phyloP scores from a whole-genome alignment of 2,888 invertebrate species.

The Cheilosia scutellata region DNA sequence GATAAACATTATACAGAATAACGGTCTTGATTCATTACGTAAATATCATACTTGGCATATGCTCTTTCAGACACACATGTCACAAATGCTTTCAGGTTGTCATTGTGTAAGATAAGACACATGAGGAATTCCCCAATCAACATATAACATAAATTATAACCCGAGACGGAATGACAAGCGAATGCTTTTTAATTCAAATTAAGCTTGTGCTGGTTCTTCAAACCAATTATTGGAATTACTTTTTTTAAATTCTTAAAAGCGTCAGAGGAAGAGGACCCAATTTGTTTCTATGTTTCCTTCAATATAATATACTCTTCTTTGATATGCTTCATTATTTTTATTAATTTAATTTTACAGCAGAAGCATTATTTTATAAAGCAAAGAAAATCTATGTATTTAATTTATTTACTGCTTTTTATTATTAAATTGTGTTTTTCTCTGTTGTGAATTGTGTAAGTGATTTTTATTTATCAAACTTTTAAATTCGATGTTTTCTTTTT shows the following conservation, averaged over 20 bases:
- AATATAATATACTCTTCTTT: slow-evolving; percentile 9
- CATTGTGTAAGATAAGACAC: too few species aligned
- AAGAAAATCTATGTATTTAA: slow-evolving; percentile 37
- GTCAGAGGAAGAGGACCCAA: not conserved
- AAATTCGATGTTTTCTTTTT: slow-evolving; percentile 65
- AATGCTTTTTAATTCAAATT: too few species aligned
- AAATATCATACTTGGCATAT: too few species aligned
- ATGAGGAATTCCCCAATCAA: too few species aligned
- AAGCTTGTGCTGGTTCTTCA: too few species aligned
- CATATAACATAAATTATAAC: too few species aligned
- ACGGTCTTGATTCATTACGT: too few species aligned
- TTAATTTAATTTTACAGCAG: slow-evolving; percentile 56
- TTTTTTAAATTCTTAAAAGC: not conserved
- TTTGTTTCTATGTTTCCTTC: not conserved
- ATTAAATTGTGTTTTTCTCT: slow-evolving; percentile 31
- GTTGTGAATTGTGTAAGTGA: slow-evolving; percentile 21
- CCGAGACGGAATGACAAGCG: too few species aligned
- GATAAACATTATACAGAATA: too few species aligned
- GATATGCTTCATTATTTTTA: slow-evolving; percentile 46
- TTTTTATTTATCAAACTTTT: slow-evolving; percentile 40
- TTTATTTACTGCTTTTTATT: slow-evolving; percentile 2
- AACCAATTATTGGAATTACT: not conserved
- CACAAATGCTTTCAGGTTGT: too few species aligned
- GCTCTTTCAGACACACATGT: too few species aligned
- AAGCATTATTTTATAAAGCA: slow-evolving; percentile 49